phyloP scores from a whole-genome alignment of 2,113 vertebrate species.

The Calyptommatus sinebrachiatus region DNA sequence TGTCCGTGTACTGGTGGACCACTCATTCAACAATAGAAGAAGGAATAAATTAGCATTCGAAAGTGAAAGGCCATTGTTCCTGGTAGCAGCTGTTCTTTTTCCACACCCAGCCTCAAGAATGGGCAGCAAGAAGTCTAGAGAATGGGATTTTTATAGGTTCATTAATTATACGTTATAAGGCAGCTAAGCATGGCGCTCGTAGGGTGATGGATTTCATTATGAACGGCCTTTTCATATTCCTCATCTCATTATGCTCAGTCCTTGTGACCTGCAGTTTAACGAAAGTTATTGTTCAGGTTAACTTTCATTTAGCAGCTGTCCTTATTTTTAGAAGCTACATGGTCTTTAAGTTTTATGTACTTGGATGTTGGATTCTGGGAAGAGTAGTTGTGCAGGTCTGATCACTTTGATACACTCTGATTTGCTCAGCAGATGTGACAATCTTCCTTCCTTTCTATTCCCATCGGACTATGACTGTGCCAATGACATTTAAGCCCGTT shows the following conservation, averaged over 20 bases:
- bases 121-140: conserved; percentile 54
- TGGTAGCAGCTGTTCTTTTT: conserved; percentile 59
- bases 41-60: neutral
- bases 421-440: conserved; percentile 51
- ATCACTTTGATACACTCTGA: conserved; percentile 52
- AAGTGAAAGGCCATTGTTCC: conserved; percentile 60
- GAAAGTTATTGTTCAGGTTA: conserved; percentile 71
- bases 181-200: conserved; percentile 68
- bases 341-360: conserved; percentile 62
- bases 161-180: conserved; percentile 72
- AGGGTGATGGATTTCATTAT: conserved; percentile 69
- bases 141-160: conserved; percentile 67
- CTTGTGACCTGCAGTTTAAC: conserved; percentile 68
- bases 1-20: conserved; percentile 41
- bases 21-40: neutral
- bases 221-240: conserved; percentile 72
- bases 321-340: conserved; percentile 67
- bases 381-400: conserved; percentile 26
- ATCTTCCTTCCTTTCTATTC: conserved; percentile 40
- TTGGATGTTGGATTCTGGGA: conserved; percentile 43
- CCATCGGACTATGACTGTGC: conserved; percentile 53
- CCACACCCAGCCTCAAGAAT: conserved; percentile 55
- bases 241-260: conserved; percentile 70
- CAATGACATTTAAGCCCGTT: conserved; percentile 57
- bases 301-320: conserved; percentile 67